Conservation (phyloP, 2,888 invertebrate genomes). For the Labia minor region DNA sequence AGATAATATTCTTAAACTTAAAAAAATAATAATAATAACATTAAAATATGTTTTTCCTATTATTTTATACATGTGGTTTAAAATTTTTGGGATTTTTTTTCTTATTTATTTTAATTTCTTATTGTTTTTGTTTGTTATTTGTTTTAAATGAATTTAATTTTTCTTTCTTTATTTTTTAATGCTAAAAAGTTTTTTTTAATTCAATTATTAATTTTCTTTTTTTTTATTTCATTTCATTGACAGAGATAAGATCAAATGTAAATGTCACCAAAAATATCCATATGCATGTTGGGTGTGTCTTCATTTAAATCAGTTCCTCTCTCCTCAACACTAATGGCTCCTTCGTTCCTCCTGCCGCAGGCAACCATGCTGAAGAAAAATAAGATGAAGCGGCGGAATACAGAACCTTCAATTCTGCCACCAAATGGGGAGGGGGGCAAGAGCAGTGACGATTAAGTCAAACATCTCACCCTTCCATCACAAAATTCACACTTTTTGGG, state of each 20-base stretch:
- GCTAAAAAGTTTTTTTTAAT: no score
- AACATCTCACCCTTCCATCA: slow-evolving; percentile 25
- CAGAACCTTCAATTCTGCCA: slow-evolving; percentile 65
- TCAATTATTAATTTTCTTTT: background rate
- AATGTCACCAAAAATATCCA: slow-evolving; percentile 8
- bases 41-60: no score
- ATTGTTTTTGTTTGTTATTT: no score
- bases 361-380: slow-evolving; percentile 99
- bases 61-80: no score
- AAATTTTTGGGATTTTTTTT: no score
- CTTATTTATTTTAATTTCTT: no score
- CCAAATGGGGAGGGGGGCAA: slow-evolving; percentile 60
- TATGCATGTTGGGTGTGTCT: slow-evolving; percentile 19
- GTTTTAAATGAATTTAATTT: no score
- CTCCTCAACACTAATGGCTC: slow-evolving; percentile 34
- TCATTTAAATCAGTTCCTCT: slow-evolving; percentile 24
- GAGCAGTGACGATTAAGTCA: slow-evolving; percentile 46
- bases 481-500: slow-evolving; percentile 16
- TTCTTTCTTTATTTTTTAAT: no score
- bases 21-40: no score
- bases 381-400: slow-evolving; percentile 93
- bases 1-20: no score
- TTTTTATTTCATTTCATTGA: background rate
- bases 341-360: slow-evolving; percentile 44
- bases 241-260: background rate